Percentiles rank a stretch among this genome's conserved stretches.
Conservation (phyloP, 2,797 vertebrate genomes). For the Acanthopagrus latus region DNA sequence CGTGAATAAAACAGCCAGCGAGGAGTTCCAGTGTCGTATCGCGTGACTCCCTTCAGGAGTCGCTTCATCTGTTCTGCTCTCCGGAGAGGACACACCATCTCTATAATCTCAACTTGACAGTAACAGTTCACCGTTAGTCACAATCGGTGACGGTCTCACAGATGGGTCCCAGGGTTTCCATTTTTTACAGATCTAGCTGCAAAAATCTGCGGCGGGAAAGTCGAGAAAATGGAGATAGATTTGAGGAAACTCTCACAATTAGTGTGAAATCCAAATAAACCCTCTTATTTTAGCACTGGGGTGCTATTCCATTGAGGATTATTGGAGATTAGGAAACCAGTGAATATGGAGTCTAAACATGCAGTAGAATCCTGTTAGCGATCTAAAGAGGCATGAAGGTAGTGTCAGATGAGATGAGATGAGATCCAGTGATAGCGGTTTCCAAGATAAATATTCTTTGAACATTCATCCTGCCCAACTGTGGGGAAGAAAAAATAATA, state of each 20-base stretch:
- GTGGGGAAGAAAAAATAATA: slow-evolving; percentile 10
- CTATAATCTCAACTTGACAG: slow-evolving; percentile 28
- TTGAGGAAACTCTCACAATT: slow-evolving; percentile 53
- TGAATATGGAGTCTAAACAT: slow-evolving; percentile 64
- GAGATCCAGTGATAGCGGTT: slow-evolving; percentile 64
- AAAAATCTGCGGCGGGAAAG: not conserved
- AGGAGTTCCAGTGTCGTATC: slow-evolving; percentile 10
- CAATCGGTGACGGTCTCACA: slow-evolving; percentile 25
- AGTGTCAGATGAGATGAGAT: slow-evolving; percentile 68
- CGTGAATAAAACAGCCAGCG: not conserved
- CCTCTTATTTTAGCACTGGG: slow-evolving; percentile 61
- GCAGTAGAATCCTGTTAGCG: slow-evolving; percentile 71
- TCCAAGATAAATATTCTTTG: slow-evolving; percentile 67
- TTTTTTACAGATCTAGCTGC: slow-evolving; percentile 41
- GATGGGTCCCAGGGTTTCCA: slow-evolving; percentile 28
- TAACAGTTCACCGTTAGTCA: slow-evolving; percentile 23
- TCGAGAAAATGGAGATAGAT: slow-evolving; percentile 23
- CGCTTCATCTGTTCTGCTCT: slow-evolving; percentile 14
- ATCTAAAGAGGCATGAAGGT: slow-evolving; percentile 70
- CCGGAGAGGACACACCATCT: slow-evolving; percentile 10
- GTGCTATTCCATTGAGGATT: slow-evolving; percentile 64
- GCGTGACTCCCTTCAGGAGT: slow-evolving; percentile 6
- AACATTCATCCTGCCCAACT: slow-evolving; percentile 48
- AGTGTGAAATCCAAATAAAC: slow-evolving; percentile 67
- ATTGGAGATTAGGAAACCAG: slow-evolving; percentile 69